These are phyloP conservation scores for Agrochola macilenta DNA, from an alignment of 2,888 invertebrate species.

Conservation along the genomic window DNA sequence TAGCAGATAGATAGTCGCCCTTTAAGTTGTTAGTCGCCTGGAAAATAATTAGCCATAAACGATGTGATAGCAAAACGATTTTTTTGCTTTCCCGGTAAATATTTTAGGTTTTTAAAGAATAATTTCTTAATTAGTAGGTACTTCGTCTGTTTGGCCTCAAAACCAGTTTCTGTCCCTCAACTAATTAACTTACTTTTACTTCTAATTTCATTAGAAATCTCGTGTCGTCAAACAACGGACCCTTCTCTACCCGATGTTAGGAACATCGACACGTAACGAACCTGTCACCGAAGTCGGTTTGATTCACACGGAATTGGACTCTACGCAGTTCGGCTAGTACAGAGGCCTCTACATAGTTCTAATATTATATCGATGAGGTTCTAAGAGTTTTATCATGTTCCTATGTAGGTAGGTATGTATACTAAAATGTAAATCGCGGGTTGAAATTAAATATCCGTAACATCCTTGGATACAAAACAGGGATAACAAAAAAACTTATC, in stretches of 20 bases:
- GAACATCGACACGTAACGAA: slow-evolving; percentile 50
- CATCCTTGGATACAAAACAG: not conserved
- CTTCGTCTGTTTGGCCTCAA: not conserved
- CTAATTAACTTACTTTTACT: slow-evolving; percentile 1
- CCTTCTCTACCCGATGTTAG: slow-evolving; percentile 26
- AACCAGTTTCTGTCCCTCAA: not conserved
- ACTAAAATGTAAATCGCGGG: not conserved
- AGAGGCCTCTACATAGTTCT: not conserved
- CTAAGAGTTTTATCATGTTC: not conserved
- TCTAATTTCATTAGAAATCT: slow-evolving; percentile 7
- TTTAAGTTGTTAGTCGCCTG: too few relatives aligned
- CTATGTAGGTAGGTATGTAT: too few relatives aligned
- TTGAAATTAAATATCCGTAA: not conserved
- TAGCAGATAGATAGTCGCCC: too few relatives aligned
- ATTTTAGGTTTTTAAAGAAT: too few relatives aligned
- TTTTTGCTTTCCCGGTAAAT: too few relatives aligned
- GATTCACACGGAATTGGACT: slow-evolving; percentile 31
- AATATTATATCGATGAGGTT: not conserved
- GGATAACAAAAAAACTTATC: not conserved
- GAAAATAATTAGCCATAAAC: too few relatives aligned
- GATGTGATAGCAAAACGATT: too few relatives aligned
- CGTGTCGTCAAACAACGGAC: slow-evolving; percentile 48
- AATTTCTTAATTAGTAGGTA: too few relatives aligned
- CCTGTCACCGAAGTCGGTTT: slow-evolving; percentile 34
- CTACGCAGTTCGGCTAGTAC: not conserved